phyloP scores from a whole-genome alignment of 1,140 invertebrate species.

The Drosophila arizonae region DNA sequence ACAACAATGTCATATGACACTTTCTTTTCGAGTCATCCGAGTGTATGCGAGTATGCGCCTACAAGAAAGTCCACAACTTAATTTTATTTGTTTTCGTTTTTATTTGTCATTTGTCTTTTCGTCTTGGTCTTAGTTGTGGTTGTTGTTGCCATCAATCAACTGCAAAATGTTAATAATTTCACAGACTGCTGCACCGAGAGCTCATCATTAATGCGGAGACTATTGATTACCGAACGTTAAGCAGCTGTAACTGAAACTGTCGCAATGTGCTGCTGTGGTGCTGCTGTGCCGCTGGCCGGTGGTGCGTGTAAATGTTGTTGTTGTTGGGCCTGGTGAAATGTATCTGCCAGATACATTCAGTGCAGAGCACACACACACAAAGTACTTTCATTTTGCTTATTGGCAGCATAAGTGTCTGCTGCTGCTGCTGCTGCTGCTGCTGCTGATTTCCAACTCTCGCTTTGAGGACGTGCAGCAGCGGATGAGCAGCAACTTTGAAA shows the following conservation, averaged over 20 bases:
- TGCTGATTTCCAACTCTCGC: constrained; percentile 56
- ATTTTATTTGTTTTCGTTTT: constrained; percentile 5
- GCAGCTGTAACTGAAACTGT: constrained; percentile 32
- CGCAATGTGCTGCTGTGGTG: constrained; percentile 20
- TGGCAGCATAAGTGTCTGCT: constrained; percentile 32
- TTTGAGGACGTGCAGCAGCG: constrained; percentile 19
- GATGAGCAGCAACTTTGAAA: constrained; percentile 62
- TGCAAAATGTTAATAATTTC: constrained; percentile 63
- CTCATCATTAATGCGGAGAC: constrained; percentile 26
- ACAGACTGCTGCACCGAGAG: constrained; percentile 28
- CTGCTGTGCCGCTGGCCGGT: constrained; percentile 30
- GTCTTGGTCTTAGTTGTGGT: not conserved
- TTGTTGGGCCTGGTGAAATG: constrained; percentile 64
- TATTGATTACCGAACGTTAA: constrained; percentile 52
- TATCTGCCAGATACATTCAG: constrained; percentile 40
- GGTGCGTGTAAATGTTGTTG: constrained; percentile 62
- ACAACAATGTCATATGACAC: constrained; percentile 53
- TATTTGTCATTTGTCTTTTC: not conserved
- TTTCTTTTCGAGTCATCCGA: constrained; percentile 59
- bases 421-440: constrained; percentile 39
- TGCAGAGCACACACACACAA: constrained; percentile 20
- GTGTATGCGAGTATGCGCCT: constrained; percentile 38
- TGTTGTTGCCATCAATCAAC: constrained; percentile 58
- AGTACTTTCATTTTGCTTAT: constrained; percentile 69
- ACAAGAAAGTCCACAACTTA: constrained; percentile 53